These are phyloP conservation scores for Sphaeramia orbicularis DNA, from an alignment of 2,797 vertebrate species.

Conservation along the genomic window DNA sequence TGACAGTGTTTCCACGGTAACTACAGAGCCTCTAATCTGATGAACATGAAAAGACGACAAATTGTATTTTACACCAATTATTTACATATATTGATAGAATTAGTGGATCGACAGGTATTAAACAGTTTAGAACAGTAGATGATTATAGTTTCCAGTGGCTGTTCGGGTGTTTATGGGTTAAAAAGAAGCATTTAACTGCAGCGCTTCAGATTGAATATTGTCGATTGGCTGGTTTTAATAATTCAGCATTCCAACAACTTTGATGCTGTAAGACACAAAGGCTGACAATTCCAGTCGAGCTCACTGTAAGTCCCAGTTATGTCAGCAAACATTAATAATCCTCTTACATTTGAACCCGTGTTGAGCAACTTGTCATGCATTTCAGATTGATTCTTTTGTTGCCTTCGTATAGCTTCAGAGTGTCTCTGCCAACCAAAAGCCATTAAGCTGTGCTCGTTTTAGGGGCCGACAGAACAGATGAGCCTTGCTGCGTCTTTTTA, in stretches of 20 bases:
- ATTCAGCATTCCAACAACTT: constrained; percentile 56
- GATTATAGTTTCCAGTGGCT: too few relatives aligned
- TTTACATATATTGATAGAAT: too few relatives aligned
- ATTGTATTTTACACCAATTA: too few relatives aligned
- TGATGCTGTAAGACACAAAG: constrained; percentile 61
- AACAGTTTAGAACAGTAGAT: too few relatives aligned
- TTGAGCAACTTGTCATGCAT: constrained; percentile 63
- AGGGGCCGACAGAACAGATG: constrained; percentile 35
- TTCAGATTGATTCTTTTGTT: constrained; percentile 66
- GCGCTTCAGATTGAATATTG: constrained; percentile 21
- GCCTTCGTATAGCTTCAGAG: constrained; percentile 33
- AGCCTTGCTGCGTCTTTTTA: constrained; percentile 34
- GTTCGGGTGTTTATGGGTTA: too few relatives aligned
- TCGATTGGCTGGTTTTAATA: constrained; percentile 54
- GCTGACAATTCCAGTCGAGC: constrained; percentile 54
- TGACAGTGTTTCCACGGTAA: too few relatives aligned
- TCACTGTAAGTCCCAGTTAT: constrained; percentile 70
- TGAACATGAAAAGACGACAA: too few relatives aligned
- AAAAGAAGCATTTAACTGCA: constrained; percentile 10
- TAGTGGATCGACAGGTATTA: too few relatives aligned
- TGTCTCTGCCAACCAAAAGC: constrained; percentile 39
- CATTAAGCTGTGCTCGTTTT: constrained; percentile 46
- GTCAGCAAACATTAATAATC: constrained; percentile 74
- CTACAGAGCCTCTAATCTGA: too few relatives aligned
- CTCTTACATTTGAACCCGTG: constrained; percentile 52